phyloP scores from a whole-genome alignment of 1,140 invertebrate species.

The Samia ricini region DNA sequence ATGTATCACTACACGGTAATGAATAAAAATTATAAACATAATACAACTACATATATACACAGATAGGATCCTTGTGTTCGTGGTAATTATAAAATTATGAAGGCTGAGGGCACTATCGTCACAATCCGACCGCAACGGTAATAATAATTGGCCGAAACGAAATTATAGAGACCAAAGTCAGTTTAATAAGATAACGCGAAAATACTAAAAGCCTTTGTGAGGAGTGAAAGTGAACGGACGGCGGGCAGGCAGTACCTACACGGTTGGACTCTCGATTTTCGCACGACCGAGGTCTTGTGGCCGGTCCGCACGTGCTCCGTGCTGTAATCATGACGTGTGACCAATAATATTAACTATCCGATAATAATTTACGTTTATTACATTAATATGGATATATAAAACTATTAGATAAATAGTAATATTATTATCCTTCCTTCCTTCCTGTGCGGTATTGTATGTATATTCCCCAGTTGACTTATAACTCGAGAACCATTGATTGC shows the following conservation, averaged over 20 bases:
- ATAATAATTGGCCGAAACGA: conserved; percentile 15
- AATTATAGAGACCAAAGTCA: conserved; percentile 15
- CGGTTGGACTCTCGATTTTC: conserved; percentile 37
- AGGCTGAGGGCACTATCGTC: neutral
- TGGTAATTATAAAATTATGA: neutral
- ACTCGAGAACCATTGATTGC: too few relatives aligned
- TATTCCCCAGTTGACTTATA: too few relatives aligned
- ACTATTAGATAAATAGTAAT: too few relatives aligned
- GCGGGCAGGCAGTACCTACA: conserved; percentile 1
- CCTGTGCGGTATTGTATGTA: too few relatives aligned
- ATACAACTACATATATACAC: neutral
- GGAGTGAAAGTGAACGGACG: conserved; percentile 42
- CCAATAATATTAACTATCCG: neutral
- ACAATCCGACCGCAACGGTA: neutral
- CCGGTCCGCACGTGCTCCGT: conserved; percentile 4
- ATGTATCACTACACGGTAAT: too few relatives aligned
- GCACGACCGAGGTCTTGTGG: conserved; percentile 22
- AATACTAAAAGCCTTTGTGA: conserved; percentile 18
- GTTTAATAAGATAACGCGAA: conserved; percentile 35
- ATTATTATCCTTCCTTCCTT: too few relatives aligned
- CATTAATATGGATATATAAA: too few relatives aligned
- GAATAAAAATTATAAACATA: too few relatives aligned
- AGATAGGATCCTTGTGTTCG: neutral
- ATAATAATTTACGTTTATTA: too few relatives aligned
- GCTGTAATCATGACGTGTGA: conserved; percentile 1